A percentile compares a stretch with the other conserved stretches of the same genome.
phyloP scores from a whole-genome alignment of 2,797 vertebrate genomes.

The Sitta carolinensis region DNA sequence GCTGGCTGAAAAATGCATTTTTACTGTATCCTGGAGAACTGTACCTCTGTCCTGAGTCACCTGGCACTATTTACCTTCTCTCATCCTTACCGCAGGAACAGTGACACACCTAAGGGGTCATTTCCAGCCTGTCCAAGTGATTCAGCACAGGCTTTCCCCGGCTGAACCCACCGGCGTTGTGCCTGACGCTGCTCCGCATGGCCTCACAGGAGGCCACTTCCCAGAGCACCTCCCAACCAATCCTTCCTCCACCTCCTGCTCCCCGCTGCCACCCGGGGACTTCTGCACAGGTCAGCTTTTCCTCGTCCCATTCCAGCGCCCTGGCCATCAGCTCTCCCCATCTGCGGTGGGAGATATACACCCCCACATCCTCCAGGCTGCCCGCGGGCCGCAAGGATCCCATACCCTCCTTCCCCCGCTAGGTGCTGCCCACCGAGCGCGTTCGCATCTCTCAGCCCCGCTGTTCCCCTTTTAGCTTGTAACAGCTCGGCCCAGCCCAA shows the following conservation, averaged over 20 bases:
- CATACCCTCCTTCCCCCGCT: neutral
- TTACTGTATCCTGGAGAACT: neutral
- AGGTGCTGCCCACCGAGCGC: rapidly evolving
- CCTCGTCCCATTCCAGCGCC: neutral
- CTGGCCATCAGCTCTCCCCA: rapidly evolving
- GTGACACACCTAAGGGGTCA: rapidly evolving
- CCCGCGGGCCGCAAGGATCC: rapidly evolving
- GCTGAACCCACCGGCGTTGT: rapidly evolving
- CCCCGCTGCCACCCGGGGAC: too few species aligned
- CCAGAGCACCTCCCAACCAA: rapidly evolving
- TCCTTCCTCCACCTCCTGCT: neutral
- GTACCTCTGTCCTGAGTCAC: too few species aligned
- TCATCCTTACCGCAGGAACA: neutral
- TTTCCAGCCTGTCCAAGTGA: rapidly evolving
- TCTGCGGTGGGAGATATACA: rapidly evolving
- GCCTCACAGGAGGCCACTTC: neutral
- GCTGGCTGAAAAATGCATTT: neutral
- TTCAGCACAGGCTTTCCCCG: neutral
- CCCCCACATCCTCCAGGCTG: rapidly evolving
- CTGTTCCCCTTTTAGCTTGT: rapidly evolving
- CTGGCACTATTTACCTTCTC: neutral
- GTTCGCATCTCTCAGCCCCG: rapidly evolving
- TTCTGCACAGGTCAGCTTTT: rapidly evolving
- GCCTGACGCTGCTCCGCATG: rapidly evolving
- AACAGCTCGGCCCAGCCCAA: neutral